Conservation (phyloP, 2,888 invertebrate genomes). For the Cephalotes varians region DNA sequence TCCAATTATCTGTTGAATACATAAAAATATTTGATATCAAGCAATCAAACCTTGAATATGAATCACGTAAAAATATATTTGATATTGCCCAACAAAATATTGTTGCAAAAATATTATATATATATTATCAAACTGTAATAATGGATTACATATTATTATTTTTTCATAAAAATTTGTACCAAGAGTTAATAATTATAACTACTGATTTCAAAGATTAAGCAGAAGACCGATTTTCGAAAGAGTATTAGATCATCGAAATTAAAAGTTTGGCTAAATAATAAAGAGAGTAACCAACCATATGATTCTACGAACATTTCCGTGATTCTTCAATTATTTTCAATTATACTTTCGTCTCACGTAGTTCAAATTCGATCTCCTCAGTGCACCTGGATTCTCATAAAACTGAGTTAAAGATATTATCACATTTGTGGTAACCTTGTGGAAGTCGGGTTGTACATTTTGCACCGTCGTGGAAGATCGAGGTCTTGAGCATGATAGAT, state of each 20-base stretch:
- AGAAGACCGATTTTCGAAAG: no score
- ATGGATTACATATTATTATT: neutral
- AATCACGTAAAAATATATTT: neutral
- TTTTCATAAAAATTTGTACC: neutral
- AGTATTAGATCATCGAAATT: neutral
- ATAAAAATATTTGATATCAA: neutral
- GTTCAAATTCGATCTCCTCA: slow-evolving; percentile 16
- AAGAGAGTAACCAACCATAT: neutral
- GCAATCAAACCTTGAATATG: neutral
- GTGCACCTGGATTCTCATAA: slow-evolving; percentile 24
- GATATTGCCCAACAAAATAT: neutral
- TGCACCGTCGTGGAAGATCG: slow-evolving; percentile 29
- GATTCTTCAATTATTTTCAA: neutral
- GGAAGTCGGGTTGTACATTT: slow-evolving; percentile 12
- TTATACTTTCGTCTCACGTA: neutral
- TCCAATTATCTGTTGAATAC: slow-evolving; percentile 1
- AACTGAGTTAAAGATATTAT: slow-evolving; percentile 43
- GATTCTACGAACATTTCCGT: neutral
- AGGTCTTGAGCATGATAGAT: slow-evolving; percentile 51
- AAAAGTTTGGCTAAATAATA: neutral
- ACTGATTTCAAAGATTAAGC: neutral
- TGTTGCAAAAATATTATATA: neutral
- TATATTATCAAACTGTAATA: neutral
- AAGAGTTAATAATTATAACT: neutral
- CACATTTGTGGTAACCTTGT: slow-evolving; percentile 25